These are phyloP conservation scores for Larimichthys polyactis DNA, from an alignment of 2,113 vertebrate species.

Conservation along the genomic window DNA sequence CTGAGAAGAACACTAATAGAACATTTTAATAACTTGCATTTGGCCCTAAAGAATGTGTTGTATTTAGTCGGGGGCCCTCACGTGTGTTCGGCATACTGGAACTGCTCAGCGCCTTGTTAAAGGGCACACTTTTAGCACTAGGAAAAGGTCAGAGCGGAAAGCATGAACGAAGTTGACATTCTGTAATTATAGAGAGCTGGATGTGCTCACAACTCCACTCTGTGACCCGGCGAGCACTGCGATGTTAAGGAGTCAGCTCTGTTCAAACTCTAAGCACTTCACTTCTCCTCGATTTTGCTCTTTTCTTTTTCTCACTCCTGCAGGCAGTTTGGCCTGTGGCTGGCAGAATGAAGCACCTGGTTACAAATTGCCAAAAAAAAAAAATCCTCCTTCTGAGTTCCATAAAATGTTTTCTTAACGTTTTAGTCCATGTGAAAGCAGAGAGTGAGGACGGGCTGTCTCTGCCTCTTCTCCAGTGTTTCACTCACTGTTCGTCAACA, in stretches of 20 bases:
- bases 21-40: constrained; percentile 51
- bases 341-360: neutral
- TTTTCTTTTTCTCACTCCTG: neutral
- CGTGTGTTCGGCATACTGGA: constrained; percentile 39
- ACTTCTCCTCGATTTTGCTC: neutral
- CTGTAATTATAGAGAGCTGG: constrained; percentile 67
- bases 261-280: constrained; percentile 1
- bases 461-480: neutral
- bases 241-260: neutral
- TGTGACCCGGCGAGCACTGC: neutral
- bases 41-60: constrained; percentile 35
- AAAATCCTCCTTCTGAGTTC: neutral
- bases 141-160: constrained; percentile 78
- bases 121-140: constrained; percentile 64
- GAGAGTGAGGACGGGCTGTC: neutral
- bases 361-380: neutral
- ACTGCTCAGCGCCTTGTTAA: constrained; percentile 56
- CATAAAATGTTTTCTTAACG: neutral
- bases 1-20: constrained; percentile 39
- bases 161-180: constrained; percentile 77
- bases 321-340: neutral
- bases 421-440: neutral
- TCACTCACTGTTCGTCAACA: neutral
- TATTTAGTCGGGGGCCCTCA: constrained; percentile 40
- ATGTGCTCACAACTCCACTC: constrained; percentile 27